These are phyloP conservation scores for Balaeniceps rex DNA, from an alignment of 2,113 vertebrate genomes.

Conservation along the genomic window DNA sequence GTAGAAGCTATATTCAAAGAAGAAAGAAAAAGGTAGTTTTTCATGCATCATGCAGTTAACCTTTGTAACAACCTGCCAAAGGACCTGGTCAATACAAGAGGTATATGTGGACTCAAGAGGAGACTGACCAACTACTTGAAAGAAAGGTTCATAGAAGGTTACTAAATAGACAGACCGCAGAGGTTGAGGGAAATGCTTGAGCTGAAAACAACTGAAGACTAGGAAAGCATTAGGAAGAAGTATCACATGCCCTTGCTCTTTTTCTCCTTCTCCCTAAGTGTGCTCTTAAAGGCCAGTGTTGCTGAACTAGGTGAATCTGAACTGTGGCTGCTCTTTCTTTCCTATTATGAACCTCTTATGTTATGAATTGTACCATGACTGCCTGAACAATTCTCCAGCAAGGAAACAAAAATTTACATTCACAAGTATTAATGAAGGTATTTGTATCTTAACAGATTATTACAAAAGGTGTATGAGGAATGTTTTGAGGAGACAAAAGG, in stretches of 20 bases:
- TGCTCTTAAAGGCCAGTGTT: neutral
- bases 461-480: neutral
- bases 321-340: neutral
- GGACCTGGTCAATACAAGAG: neutral
- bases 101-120: neutral
- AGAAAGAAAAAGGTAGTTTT: neutral
- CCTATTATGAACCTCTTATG: neutral
- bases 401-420: neutral
- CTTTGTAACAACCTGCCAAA: neutral
- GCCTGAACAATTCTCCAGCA: neutral
- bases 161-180: neutral
- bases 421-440: neutral
- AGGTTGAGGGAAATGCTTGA: neutral
- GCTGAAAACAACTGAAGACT: neutral
- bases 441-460: neutral
- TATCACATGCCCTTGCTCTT: neutral
- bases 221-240: neutral
- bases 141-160: neutral
- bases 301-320: neutral
- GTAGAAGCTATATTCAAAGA: neutral
- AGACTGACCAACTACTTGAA: neutral
- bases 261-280: neutral
- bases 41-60: neutral
- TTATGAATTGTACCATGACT: neutral
- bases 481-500: neutral